Evolutionary conservation across 2,113 vertebrate genomes (phyloP).

Genomic region (Calyptommatus sinebrachiatus): DNA sequence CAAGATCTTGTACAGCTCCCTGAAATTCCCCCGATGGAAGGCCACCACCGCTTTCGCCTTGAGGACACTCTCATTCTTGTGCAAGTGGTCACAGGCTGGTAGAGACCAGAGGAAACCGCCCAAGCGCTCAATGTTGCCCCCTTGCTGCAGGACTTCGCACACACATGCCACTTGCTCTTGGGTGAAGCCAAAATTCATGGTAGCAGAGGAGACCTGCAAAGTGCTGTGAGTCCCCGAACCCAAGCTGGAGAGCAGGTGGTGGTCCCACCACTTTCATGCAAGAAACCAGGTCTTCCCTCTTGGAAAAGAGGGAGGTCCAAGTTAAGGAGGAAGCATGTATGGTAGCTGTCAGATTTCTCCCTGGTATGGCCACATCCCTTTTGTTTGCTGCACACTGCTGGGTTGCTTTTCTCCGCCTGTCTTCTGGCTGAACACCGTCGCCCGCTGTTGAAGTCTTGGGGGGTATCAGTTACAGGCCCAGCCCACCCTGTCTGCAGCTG

Average conservation of each 20-base stretch:
- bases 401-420: background rate
- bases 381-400: background rate
- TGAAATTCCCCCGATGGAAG: constrained; percentile 96
- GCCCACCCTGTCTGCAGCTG: constrained; percentile 22
- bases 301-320: background rate
- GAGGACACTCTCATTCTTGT: constrained; percentile 97
- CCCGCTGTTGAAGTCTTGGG: constrained; percentile 23
- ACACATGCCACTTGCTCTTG: constrained; percentile 99
- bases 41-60: constrained; percentile 97
- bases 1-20: constrained; percentile 96
- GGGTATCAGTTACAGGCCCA: constrained; percentile 34
- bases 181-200: constrained; percentile 85
- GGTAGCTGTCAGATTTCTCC: background rate
- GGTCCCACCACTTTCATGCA: background rate
- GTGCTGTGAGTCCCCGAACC: background rate
- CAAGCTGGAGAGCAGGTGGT: no score
- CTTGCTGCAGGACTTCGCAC: constrained; percentile 96
- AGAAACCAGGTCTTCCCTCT: background rate
- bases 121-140: constrained; percentile 93
- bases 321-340: background rate
- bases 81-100: constrained; percentile 95
- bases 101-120: constrained; percentile 96
- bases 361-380: background rate
- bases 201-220: background rate
- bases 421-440: constrained; percentile 18